Evolutionary conservation across 2,113 vertebrate genomes (phyloP), one percentile per base, ranked within the genome.

Genomic region (Callorhinus ursinus): DNA sequence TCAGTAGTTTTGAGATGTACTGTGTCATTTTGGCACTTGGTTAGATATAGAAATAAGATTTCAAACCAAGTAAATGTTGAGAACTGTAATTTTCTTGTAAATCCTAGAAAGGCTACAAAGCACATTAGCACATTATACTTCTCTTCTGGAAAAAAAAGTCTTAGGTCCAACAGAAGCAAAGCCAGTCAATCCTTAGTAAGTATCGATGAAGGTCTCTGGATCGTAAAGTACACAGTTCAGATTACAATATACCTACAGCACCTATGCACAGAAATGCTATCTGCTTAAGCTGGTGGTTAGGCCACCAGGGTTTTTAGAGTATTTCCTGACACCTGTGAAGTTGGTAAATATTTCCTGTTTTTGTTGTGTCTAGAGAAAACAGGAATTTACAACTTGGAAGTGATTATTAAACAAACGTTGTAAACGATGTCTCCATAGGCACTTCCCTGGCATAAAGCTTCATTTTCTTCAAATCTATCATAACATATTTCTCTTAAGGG

Each of bases 261-360:
- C 79, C 77, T 95, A 95, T 95, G 90, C 89, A 53, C 46, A 97
- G 39, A n/a, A 79, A 97, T 93, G 79, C 21, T 95, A 93, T 94
- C 95, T 98, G 74, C 98, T 97, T 95, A 87, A 98, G 95, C 46
- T 46, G 36, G 93, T 97, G 97, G 65, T 84, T 96, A 96, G 93
- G 95, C 97, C 91, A 92, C 89, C 92, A 76, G 65, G 96, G 93
- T 91, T 98, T 98, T 96, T 33, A 96, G 98, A 98, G 98, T 97
- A 98, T 99, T 99, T 99, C 99, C 99, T 99, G 99, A 99, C 99
- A 99, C 99, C 99, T 99, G 99, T 98, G 98, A 99, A 99, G 99
- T 99, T 99, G 98, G 98, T 98, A 99, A 99, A 98, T 98, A 99
- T 99, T 99, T 99, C 99, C 99, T 99, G 99, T 99, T 99, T 99